phyloP scores from a whole-genome alignment of 2,888 invertebrate genomes.

The Anodontia alba region DNA sequence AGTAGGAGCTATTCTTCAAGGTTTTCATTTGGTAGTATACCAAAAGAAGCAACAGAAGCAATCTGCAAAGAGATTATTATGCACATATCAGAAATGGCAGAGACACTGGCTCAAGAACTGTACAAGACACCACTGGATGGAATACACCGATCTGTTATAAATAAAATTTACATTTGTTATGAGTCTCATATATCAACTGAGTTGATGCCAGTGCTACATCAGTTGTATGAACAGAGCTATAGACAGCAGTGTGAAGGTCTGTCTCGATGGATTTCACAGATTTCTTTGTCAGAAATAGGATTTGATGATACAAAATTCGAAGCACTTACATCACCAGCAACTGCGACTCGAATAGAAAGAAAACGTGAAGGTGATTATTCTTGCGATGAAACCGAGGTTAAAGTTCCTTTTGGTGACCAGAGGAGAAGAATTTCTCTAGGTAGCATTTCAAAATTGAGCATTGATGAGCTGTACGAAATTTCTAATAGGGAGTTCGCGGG shows the following conservation, averaged over 20 bases:
- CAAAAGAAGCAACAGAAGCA: slow-evolving; percentile 45
- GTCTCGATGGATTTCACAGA: slow-evolving; percentile 45
- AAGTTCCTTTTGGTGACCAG: slow-evolving; percentile 17
- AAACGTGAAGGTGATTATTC: neutral
- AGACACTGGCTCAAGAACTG: slow-evolving; percentile 42
- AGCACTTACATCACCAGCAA: neutral
- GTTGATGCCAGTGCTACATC: slow-evolving; percentile 65
- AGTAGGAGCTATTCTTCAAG: slow-evolving; percentile 29
- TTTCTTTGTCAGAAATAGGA: slow-evolving; percentile 58
- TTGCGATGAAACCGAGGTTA: slow-evolving; percentile 21
- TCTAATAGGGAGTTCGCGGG: neutral
- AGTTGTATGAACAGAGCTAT: slow-evolving; percentile 73
- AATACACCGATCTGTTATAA: slow-evolving; percentile 37
- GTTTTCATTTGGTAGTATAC: slow-evolving; percentile 53
- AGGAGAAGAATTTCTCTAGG: neutral
- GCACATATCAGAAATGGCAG: slow-evolving; percentile 58
- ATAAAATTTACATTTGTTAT: slow-evolving; percentile 78
- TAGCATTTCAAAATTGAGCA: neutral
- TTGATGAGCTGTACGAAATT: neutral
- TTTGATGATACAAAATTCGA: slow-evolving; percentile 52
- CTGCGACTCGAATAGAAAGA: neutral
- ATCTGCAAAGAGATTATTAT: slow-evolving; percentile 59
- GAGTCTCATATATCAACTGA: slow-evolving; percentile 73
- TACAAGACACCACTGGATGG: slow-evolving; percentile 17
- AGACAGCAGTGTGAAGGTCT: slow-evolving; percentile 55